Evolutionary conservation across 2,888 invertebrate species (phyloP).

Genomic region (Polydrusus tereticollis): DNA sequence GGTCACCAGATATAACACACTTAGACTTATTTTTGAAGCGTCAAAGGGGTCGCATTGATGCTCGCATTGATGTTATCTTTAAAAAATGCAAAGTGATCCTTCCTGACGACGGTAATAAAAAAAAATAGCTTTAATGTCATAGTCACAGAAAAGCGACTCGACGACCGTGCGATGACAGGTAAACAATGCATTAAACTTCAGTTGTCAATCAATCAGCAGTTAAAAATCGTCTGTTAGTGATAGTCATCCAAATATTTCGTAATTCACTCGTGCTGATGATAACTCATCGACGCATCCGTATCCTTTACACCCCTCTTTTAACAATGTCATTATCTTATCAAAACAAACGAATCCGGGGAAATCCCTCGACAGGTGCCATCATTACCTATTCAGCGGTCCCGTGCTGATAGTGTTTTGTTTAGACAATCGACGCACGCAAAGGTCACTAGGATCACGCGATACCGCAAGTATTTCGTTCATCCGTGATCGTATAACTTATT

Average conservation of each 20-base stretch:
- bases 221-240: too few relatives aligned
- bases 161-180: too few relatives aligned
- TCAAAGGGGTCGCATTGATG: too few relatives aligned
- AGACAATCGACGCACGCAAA: slow-evolving; percentile 56
- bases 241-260: slow-evolving; percentile 16
- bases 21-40: too few relatives aligned
- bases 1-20: too few relatives aligned
- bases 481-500: slow-evolving; percentile 1
- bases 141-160: too few relatives aligned
- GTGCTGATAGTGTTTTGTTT: slow-evolving; percentile 37
- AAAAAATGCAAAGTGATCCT: too few relatives aligned
- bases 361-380: slow-evolving; percentile 37
- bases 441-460: slow-evolving; percentile 58
- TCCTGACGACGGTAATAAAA: too few relatives aligned
- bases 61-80: too few relatives aligned
- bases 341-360: slow-evolving; percentile 31
- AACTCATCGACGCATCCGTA: slow-evolving; percentile 23
- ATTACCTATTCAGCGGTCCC: slow-evolving; percentile 27
- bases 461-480: slow-evolving; percentile 14
- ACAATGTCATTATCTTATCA: slow-evolving; percentile 37
- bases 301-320: slow-evolving; percentile 23
- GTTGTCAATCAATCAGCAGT: too few relatives aligned
- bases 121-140: too few relatives aligned
- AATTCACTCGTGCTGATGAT: slow-evolving; percentile 4
- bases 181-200: too few relatives aligned